Conservation (phyloP, 2,888 invertebrate species). For the Tenthredo amoena region DNA sequence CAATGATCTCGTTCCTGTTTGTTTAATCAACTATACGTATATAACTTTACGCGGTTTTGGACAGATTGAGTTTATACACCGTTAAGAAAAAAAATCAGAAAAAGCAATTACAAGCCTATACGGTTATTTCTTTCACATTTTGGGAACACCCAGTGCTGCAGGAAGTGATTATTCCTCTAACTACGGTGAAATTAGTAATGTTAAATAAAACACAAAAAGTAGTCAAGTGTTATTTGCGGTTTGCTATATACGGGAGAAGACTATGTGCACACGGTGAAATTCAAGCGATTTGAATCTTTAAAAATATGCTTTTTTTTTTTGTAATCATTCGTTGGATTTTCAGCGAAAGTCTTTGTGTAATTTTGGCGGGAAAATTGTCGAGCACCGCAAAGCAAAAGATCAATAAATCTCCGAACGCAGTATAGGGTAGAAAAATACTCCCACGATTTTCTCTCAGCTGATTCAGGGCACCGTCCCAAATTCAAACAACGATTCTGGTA, state of each 20-base stretch:
- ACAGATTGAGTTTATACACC: neutral
- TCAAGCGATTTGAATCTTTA: neutral
- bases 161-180: slow-evolving; percentile 32
- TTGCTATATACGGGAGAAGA: neutral
- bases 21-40: slow-evolving; percentile 1
- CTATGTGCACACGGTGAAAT: neutral
- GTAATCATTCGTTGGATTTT: neutral
- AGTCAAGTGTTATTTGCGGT: slow-evolving; percentile 37
- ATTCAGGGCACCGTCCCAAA: slow-evolving; percentile 40
- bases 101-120: neutral
- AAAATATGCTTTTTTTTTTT: neutral
- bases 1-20: slow-evolving; percentile 8
- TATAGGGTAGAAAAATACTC: slow-evolving; percentile 36
- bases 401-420: slow-evolving; percentile 7
- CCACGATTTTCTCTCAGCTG: slow-evolving; percentile 48
- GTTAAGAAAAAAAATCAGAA: neutral
- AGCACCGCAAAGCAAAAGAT: neutral
- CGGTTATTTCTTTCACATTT: neutral
- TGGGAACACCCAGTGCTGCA: neutral
- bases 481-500: slow-evolving; percentile 21
- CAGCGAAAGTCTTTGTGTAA: slow-evolving; percentile 11
- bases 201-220: slow-evolving; percentile 39
- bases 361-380: slow-evolving; percentile 12
- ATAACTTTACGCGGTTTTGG: neutral
- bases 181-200: slow-evolving; percentile 18